Evolutionary conservation across 2,888 invertebrate species (phyloP), one percentile per base, ranked within the genome.

Genomic region (Argyresthia albistria): DNA sequence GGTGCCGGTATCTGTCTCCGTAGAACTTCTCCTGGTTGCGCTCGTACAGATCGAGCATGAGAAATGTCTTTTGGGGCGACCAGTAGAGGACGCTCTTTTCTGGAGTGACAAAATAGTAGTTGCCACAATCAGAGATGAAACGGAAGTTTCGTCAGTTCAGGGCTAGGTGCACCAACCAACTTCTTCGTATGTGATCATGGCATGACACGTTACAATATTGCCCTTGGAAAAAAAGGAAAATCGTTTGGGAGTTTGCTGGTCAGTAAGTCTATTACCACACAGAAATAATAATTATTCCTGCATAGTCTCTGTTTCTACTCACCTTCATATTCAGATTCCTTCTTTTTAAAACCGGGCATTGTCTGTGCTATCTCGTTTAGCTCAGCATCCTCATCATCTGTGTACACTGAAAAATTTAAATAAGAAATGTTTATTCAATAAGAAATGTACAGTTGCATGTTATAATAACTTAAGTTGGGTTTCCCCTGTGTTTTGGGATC

Each of bases 381-480:
- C 35, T 51, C 51, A 35, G 51, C 51, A 51, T 51, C 51, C 35
- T 51, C 51, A 35, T 51, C 51, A 35, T 51, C 51, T 12, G 51
- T 51, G 36, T 43, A 51, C 14, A 51, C 50, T 46, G 46, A 11
- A 46, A 36, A n/a, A n/a, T n/a, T 36, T 11, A 36, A 36, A 36
- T 7, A 35, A 36, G 8, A 48, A n/a, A n/a, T 12, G n/a, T n/a
- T n/a, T n/a, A n/a, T n/a, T n/a, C n/a, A n/a, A n/a, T n/a, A n/a
- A n/a, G n/a, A n/a, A n/a, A n/a, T n/a, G n/a, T n/a, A n/a, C n/a
- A n/a, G n/a, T n/a, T n/a, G n/a, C n/a, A n/a, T n/a, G n/a, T n/a
- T n/a, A n/a, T n/a, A n/a, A n/a, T n/a, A n/a, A n/a, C n/a, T n/a
- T n/a, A n/a, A n/a, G n/a, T n/a, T n/a, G n/a, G n/a, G n/a, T n/a